phyloP scores from a whole-genome alignment of 2,797 vertebrate genomes.

The Cottoperca gobio region DNA sequence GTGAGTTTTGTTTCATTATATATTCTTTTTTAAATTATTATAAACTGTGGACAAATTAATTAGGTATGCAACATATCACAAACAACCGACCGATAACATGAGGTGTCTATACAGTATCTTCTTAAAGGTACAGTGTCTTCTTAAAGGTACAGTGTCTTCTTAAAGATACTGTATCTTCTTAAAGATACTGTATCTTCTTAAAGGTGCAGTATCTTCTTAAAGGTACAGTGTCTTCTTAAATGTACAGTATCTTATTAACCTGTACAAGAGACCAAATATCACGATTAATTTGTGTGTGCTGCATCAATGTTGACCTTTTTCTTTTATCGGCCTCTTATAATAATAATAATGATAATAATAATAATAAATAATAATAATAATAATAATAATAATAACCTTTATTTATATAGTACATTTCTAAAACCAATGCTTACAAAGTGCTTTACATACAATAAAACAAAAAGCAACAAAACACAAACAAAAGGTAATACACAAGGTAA shows the following conservation, averaged over 20 bases:
- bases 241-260: neutral
- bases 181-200: neutral
- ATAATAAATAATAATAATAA: no score
- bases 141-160: neutral
- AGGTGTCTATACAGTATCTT: neutral
- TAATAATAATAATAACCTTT: no score
- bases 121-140: neutral
- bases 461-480: no score
- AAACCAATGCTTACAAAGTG: no score
- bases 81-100: neutral
- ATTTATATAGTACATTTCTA: no score
- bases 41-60: neutral
- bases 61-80: neutral
- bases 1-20: neutral
- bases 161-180: neutral
- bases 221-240: neutral
- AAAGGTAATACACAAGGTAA: no score
- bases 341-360: no score
- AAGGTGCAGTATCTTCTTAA: neutral
- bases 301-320: neutral
- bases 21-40: no score
- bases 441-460: no score
- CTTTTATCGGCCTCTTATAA: no score
- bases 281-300: neutral
- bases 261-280: no score